phyloP scores from a whole-genome alignment of 2,797 vertebrate genomes.

The Eurystomus glaucurus region DNA sequence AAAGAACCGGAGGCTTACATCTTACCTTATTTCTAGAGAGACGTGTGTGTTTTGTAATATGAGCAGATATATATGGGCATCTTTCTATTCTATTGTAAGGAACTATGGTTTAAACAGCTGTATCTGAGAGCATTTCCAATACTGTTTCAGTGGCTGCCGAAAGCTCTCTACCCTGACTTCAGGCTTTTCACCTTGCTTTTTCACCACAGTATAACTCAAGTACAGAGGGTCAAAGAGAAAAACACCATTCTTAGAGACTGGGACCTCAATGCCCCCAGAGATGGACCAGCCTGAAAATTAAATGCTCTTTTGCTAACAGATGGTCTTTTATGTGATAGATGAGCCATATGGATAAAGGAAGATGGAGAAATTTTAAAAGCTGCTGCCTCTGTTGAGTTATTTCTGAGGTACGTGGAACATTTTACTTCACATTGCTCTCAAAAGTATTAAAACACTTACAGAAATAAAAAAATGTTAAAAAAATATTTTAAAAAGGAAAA shows the following conservation, averaged over 20 bases:
- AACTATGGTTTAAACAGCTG: neutral
- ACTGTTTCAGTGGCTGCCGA: neutral
- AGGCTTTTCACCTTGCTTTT: neutral
- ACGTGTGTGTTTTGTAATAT: neutral
- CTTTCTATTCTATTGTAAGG: neutral
- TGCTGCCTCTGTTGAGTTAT: neutral
- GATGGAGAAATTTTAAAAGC: neutral
- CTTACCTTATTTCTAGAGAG: neutral
- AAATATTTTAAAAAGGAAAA: neutral
- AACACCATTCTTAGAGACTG: neutral
- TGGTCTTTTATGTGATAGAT: neutral
- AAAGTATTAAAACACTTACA: neutral
- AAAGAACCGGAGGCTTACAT: neutral
- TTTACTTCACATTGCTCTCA: neutral
- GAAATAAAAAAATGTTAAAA: neutral
- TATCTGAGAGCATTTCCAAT: neutral
- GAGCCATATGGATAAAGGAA: conserved; percentile 16
- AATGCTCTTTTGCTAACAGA: conserved; percentile 18
- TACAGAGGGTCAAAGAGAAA: neutral
- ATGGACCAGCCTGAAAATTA: neutral
- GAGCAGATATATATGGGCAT: neutral
- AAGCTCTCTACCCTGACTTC: neutral
- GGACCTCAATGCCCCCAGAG: neutral
- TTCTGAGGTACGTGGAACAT: neutral
- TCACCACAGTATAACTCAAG: neutral